Evolutionary conservation across 2,113 vertebrate species (phyloP).

Genomic region (Numenius arquata): DNA sequence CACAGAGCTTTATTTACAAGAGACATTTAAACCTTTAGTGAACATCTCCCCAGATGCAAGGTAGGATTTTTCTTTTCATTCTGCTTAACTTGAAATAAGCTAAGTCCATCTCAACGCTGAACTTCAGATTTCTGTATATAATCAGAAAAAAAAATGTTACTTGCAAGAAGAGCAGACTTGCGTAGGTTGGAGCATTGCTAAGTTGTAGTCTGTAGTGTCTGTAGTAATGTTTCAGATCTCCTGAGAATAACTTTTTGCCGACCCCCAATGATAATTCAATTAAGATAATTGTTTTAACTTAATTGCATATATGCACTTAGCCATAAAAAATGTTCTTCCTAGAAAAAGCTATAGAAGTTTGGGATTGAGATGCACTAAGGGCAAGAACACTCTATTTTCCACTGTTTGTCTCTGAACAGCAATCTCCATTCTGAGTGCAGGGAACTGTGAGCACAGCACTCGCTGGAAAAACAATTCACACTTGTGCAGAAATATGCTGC

Average conservation of each 20-base stretch:
- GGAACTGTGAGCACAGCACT: background rate
- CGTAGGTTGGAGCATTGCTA: too few relatives aligned
- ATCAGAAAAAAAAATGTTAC: background rate
- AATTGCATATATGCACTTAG: background rate
- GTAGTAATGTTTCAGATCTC: too few relatives aligned
- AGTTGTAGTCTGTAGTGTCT: too few relatives aligned
- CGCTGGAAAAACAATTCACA: background rate
- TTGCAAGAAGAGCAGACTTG: too few relatives aligned
- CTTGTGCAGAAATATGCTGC: background rate
- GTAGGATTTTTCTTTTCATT: constrained; percentile 69
- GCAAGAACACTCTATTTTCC: background rate
- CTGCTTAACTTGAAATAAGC: background rate
- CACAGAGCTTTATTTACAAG: constrained; percentile 97
- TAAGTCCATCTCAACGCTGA: background rate
- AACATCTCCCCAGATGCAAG: constrained; percentile 97
- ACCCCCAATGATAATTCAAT: background rate
- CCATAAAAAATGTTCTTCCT: background rate
- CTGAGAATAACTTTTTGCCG: background rate
- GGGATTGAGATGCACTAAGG: background rate
- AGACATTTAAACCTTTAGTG: constrained; percentile 98
- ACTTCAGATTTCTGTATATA: background rate
- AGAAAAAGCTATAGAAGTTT: background rate
- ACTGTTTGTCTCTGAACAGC: background rate
- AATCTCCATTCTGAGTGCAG: background rate
- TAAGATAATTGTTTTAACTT: background rate